Conservation (phyloP, 2,888 invertebrate species). For the Anorthoa munda region DNA sequence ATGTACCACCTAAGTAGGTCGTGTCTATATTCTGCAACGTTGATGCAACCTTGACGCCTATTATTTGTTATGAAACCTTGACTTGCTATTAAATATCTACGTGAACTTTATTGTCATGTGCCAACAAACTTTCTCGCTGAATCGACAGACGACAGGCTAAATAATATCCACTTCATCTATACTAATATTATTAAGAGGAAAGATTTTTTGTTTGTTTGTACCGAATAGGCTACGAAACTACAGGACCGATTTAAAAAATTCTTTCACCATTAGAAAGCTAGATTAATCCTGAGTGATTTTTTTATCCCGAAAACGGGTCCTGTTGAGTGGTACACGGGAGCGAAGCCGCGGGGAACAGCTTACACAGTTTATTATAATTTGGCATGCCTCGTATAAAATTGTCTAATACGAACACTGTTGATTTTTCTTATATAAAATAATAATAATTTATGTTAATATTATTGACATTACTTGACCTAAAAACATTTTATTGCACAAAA, state of each 20-base stretch:
- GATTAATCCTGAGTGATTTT: too few relatives aligned
- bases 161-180: constrained; percentile 30
- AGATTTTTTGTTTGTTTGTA: too few relatives aligned
- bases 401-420: constrained; percentile 9
- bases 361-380: too few relatives aligned
- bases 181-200: too few relatives aligned
- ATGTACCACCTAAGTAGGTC: constrained; percentile 13
- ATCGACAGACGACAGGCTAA: constrained; percentile 14
- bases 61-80: constrained; percentile 21
- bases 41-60: constrained; percentile 4
- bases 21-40: background rate
- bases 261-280: too few relatives aligned
- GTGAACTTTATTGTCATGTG: background rate
- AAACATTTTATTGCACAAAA: constrained; percentile 41
- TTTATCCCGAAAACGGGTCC: too few relatives aligned
- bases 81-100: background rate
- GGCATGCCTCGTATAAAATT: constrained; percentile 27
- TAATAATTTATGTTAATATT: constrained; percentile 11
- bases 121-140: background rate
- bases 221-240: too few relatives aligned
- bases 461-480: constrained; percentile 24
- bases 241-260: too few relatives aligned
- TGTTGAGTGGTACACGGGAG: too few relatives aligned
- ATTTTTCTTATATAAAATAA: constrained; percentile 18
- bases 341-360: too few relatives aligned